Evolutionary conservation across 2,113 vertebrate species (phyloP).

Genomic region (Colaptes auratus): DNA sequence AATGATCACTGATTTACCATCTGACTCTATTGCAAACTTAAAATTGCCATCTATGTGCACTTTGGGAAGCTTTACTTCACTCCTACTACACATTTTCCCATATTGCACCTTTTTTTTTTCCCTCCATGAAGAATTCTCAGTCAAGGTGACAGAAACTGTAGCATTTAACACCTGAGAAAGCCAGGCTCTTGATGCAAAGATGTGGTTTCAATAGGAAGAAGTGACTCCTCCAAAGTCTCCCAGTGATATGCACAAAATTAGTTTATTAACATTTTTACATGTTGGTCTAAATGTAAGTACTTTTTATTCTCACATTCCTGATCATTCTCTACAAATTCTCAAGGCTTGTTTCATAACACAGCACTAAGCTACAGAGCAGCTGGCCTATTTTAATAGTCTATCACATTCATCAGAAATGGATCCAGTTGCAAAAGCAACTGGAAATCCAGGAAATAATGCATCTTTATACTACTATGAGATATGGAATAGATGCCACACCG

Average conservation of each 20-base stretch:
- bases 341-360: neutral
- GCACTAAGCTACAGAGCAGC: neutral
- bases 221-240: neutral
- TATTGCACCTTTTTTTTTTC: too few relatives aligned
- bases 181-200: neutral
- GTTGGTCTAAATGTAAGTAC: neutral
- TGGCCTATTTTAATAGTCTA: neutral
- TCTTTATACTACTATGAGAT: neutral
- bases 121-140: neutral
- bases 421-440: neutral
- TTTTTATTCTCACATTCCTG: neutral
- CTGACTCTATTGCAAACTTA: neutral
- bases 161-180: neutral
- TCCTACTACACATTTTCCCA: too few relatives aligned
- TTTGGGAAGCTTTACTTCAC: neutral
- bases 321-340: neutral
- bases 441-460: neutral
- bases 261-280: neutral
- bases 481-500: fast-evolving
- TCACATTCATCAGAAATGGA: neutral
- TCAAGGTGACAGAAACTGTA: neutral
- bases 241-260: neutral
- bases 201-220: neutral
- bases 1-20: neutral
- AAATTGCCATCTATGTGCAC: neutral